Percentiles rank a stretch among this genome's conserved stretches.
These are phyloP conservation scores for Opisthograptis luteolata DNA, from an alignment of 2,888 invertebrate species.

Conservation along the genomic window DNA sequence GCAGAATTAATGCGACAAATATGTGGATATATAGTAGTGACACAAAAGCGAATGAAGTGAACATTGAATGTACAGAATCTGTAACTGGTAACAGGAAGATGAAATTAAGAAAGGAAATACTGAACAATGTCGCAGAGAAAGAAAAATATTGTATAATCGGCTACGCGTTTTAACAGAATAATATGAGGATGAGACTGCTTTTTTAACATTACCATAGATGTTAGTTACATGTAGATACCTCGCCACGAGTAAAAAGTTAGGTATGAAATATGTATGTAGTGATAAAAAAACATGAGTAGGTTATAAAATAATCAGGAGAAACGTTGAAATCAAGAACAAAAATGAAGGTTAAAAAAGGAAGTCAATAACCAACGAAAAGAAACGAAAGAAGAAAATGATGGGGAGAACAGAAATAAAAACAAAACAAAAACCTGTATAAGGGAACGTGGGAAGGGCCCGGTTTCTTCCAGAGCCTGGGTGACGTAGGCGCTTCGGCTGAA, in stretches of 20 bases:
- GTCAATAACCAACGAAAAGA: conserved; percentile 1
- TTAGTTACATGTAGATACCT: too few relatives aligned
- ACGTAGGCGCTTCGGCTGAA: conserved; percentile 89
- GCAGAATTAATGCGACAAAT: conserved; percentile 4
- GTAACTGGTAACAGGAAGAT: neutral
- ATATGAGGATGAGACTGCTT: too few relatives aligned
- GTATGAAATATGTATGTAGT: too few relatives aligned
- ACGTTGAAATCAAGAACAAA: too few relatives aligned
- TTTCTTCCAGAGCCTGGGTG: conserved; percentile 90
- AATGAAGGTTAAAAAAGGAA: conserved; percentile 4
- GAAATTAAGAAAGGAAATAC: neutral
- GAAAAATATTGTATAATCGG: neutral
- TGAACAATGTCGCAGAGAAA: neutral
- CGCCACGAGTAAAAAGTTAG: too few relatives aligned
- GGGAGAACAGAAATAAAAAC: conserved; percentile 46
- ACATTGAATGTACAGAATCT: neutral
- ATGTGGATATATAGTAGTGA: neutral
- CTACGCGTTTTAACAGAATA: neutral
- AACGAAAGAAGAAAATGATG: conserved; percentile 18
- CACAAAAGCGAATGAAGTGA: neutral
- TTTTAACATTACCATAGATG: too few relatives aligned
- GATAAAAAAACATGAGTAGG: too few relatives aligned
- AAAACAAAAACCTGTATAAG: conserved; percentile 88
- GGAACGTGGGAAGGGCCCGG: conserved; percentile 87
- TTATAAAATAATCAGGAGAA: too few relatives aligned